Evolutionary conservation across 1,140 invertebrate species (phyloP).

Genomic region (Venturia canescens): DNA sequence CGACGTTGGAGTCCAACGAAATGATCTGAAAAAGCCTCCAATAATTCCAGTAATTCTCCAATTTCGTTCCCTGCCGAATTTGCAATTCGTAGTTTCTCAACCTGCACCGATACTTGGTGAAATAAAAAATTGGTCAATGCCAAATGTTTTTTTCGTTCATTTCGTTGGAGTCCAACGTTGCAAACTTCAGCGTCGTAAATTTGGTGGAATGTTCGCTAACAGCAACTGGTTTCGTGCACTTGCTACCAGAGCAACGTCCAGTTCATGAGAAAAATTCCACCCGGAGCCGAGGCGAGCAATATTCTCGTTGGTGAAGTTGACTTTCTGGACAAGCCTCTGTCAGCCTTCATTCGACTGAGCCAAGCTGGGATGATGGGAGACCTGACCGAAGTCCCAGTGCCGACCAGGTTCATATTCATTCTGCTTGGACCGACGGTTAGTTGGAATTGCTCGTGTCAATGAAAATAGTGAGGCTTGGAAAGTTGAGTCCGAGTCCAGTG

Average conservation of each 20-base stretch:
- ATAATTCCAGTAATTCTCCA: too few species aligned
- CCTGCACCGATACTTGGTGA: too few species aligned
- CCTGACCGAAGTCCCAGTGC: conserved; percentile 97
- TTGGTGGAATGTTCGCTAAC: conserved; percentile 49
- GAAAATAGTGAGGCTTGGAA: background rate
- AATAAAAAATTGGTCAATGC: too few species aligned
- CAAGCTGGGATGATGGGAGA: conserved; percentile 94
- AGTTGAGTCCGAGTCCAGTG: too few species aligned
- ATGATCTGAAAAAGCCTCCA: too few species aligned
- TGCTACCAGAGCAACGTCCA: conserved; percentile 87
- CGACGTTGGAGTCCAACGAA: too few species aligned
- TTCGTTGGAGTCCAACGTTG: too few species aligned
- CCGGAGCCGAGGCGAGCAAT: conserved; percentile 96
- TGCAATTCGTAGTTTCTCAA: too few species aligned
- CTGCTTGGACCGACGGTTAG: conserved; percentile 92
- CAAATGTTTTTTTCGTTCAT: too few species aligned
- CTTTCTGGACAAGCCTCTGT: conserved; percentile 93
- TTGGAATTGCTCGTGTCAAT: conserved; percentile 61
- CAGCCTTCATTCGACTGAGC: conserved; percentile 94
- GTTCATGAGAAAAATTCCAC: conserved; percentile 98
- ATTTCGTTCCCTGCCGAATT: too few species aligned
- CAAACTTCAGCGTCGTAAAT: too few species aligned
- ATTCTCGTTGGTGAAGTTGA: conserved; percentile 99
- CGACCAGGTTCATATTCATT: conserved; percentile 96
- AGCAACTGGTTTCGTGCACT: too few species aligned